These are phyloP conservation scores for Craniophora ligustri DNA, from an alignment of 2,888 invertebrate genomes.

Conservation along the genomic window DNA sequence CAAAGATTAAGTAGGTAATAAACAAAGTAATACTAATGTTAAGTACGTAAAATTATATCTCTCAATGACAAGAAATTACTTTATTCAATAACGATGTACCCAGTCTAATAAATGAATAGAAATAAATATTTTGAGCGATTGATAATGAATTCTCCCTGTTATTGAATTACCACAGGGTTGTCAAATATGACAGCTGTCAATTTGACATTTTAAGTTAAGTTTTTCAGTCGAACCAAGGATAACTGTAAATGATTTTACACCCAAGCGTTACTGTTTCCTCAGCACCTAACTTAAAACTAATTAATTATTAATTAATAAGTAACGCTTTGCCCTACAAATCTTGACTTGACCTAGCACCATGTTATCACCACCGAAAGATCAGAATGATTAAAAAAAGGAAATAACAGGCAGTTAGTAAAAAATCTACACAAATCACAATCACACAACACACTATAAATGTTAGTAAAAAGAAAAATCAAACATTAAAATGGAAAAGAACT, in stretches of 20 bases:
- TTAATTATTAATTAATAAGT: slow-evolving; percentile 36
- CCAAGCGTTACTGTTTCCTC: slow-evolving; percentile 71
- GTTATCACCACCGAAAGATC: slow-evolving; percentile 76
- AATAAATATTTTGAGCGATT: slow-evolving; percentile 57
- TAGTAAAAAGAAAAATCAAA: slow-evolving; percentile 72
- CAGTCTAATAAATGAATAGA: slow-evolving; percentile 61
- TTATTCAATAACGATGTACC: slow-evolving; percentile 68
- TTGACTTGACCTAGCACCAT: slow-evolving; percentile 78
- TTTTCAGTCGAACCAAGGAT: slow-evolving; percentile 55
- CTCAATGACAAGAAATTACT: slow-evolving; percentile 81
- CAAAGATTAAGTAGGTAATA: slow-evolving; percentile 60
- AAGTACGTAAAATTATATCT: slow-evolving; percentile 73
- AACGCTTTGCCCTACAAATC: slow-evolving; percentile 50
- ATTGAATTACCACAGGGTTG: slow-evolving; percentile 68
- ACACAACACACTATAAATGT: slow-evolving; percentile 71
- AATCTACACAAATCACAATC: slow-evolving; percentile 70
- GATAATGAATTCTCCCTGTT: slow-evolving; percentile 53
- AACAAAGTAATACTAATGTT: slow-evolving; percentile 62
- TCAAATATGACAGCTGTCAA: slow-evolving; percentile 79
- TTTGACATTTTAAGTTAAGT: slow-evolving; percentile 73
- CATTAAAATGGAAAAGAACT: slow-evolving; percentile 52
- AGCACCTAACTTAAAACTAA: slow-evolving; percentile 65
- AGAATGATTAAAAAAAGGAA: slow-evolving; percentile 61
- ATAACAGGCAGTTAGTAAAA: slow-evolving; percentile 81
- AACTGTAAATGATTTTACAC: slow-evolving; percentile 60